phyloP scores from a whole-genome alignment of 2,888 invertebrate genomes.

The Oscheius sp. region DNA sequence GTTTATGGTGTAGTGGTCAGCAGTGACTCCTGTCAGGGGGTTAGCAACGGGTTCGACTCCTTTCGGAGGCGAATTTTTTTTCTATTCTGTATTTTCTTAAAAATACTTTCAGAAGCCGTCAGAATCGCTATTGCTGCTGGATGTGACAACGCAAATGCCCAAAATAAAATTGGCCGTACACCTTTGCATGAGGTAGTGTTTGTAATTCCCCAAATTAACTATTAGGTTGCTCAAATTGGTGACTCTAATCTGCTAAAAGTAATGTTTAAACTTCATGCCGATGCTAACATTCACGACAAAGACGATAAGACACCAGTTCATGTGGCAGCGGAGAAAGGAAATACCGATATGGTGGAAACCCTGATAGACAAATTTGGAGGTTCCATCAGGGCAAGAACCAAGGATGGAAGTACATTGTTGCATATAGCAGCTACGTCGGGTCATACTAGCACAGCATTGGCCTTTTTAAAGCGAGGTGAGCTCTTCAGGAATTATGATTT shows the following conservation, averaged over 20 bases:
- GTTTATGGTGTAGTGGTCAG: no score
- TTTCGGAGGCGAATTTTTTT: neutral
- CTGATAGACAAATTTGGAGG: constrained; percentile 97
- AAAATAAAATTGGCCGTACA: constrained; percentile 90
- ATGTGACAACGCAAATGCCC: constrained; percentile 88
- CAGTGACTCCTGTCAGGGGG: no score
- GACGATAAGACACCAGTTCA: constrained; percentile 94
- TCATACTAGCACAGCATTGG: constrained; percentile 96
- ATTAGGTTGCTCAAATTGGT: constrained; percentile 82
- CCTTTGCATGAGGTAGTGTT: constrained; percentile 85
- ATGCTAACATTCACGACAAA: constrained; percentile 91
- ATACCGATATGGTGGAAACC: constrained; percentile 92
- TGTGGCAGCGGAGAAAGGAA: constrained; percentile 94
- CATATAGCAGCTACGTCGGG: constrained; percentile 97
- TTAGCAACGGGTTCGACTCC: neutral
- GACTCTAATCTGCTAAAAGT: constrained; percentile 93
- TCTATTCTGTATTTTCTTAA: no score
- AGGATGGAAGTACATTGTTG: constrained; percentile 95
- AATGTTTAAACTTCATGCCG: constrained; percentile 91
- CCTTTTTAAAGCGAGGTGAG: constrained; percentile 89
- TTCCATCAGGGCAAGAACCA: constrained; percentile 74
- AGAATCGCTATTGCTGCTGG: constrained; percentile 58
- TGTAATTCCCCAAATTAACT: neutral
- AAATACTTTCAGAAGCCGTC: constrained; percentile 44
- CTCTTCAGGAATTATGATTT: no score